Evolutionary conservation across 2,113 vertebrate species (phyloP), one percentile per base, ranked within the genome.

Genomic region (Odontophorus gujanensis): DNA sequence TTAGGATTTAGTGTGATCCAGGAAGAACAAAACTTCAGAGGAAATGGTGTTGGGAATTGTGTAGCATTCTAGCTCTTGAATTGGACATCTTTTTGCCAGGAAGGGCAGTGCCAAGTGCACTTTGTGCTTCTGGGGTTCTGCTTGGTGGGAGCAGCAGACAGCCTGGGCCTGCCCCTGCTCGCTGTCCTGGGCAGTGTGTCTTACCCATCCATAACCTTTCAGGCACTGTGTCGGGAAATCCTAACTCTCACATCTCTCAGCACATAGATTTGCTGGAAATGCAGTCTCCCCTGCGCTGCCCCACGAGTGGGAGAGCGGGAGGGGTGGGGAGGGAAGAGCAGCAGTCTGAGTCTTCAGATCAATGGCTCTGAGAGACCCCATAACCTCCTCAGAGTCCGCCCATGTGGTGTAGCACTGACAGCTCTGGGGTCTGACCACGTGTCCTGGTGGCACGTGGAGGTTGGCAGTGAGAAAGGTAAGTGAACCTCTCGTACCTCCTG

Each of bases 181-280:
- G 74, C 57, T 78, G 83, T 81, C 73, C 66, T 63, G 67, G 95
- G 93, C 81, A 88, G 93, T 28, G 88, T 91, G 83, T 67, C 80
- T 90, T 65, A 61, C 73, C 93, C 95, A 87, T 81, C 94, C 91
- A 14, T 88, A 84, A 81, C 18, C 85, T 50, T 85, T 91, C 92
- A 90, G 93, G 93, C 95, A 79, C 96, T 94, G 90, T 90, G 90
- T 97, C 87, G 94, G 95, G 96, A 96, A 95, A 96, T 97, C 96
- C 96, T 96, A 95, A 95, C 96, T 97, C 95, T 96, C 73, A 55
- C 94, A 86, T 95, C 93, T 97, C 96, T 96, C 94, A 97, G 96
- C 87, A 94, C 45, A 3, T 96, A 95, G 96, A 95, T 95, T 94
- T 86, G 93, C 85, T 96, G 95, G 87, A 96, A 85, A 88, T 83